These are phyloP conservation scores for Plectrocnemia conspersa DNA, from an alignment of 1,140 invertebrate genomes.

Conservation along the genomic window DNA sequence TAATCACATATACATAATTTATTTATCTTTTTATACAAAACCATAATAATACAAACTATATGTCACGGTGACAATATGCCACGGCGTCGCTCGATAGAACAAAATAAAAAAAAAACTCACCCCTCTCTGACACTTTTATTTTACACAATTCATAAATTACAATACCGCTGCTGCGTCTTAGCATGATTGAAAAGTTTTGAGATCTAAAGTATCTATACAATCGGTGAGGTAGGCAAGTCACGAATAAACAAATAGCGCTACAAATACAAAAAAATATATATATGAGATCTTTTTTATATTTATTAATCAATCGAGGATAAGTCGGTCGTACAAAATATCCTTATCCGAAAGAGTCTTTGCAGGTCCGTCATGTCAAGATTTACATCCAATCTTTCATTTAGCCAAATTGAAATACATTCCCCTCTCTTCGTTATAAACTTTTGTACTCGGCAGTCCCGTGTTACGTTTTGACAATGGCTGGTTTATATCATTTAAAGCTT, in stretches of 20 bases:
- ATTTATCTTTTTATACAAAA: no score
- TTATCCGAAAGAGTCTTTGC: slow-evolving; percentile 18
- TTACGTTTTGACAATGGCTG: slow-evolving; percentile 10
- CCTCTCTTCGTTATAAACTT: no score
- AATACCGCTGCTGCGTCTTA: neutral
- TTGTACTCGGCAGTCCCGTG: slow-evolving; percentile 2
- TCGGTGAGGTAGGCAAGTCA: slow-evolving; percentile 33
- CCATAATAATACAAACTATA: no score
- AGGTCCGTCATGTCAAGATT: slow-evolving; percentile 21
- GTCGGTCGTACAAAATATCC: neutral
- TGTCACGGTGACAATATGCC: slow-evolving; percentile 5
- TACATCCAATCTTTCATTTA: slow-evolving; percentile 7
- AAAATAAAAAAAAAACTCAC: neutral
- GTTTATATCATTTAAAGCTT: slow-evolving; percentile 21
- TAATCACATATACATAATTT: no score
- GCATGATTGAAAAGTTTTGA: slow-evolving; percentile 13
- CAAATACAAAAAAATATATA: slow-evolving; percentile 32
- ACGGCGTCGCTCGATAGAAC: neutral
- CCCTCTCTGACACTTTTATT: neutral
- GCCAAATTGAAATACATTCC: neutral
- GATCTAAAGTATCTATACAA: slow-evolving; percentile 30
- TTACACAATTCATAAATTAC: neutral
- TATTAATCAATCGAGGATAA: no score
- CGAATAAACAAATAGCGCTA: slow-evolving; percentile 27
- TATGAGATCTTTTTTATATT: slow-evolving; percentile 32